Conservation (phyloP, 2,888 invertebrate species). For the Philhelius pedissequus region DNA sequence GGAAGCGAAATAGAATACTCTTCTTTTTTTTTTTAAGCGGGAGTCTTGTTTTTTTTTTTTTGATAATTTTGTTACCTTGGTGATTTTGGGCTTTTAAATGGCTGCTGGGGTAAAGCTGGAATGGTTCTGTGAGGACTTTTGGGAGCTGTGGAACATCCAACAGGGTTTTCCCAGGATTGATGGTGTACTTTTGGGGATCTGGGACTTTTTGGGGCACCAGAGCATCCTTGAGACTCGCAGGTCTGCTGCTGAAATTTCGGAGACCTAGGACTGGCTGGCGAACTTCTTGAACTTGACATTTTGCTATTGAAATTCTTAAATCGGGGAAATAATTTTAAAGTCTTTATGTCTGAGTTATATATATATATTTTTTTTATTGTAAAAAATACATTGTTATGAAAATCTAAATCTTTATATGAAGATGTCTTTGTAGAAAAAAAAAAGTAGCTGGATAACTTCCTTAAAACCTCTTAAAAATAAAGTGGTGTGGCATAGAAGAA, state of each 20-base stretch:
- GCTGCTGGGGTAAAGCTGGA: conserved; percentile 73
- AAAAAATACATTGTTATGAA: neutral
- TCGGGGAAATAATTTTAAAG: neutral
- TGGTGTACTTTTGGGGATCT: conserved; percentile 71
- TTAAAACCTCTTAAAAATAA: neutral
- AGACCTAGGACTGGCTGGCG: conserved; percentile 71
- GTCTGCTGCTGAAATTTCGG: conserved; percentile 71
- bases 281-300: conserved; percentile 69
- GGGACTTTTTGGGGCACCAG: conserved; percentile 62
- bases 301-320: conserved; percentile 42
- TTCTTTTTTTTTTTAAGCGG: neutral
- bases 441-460: neutral
- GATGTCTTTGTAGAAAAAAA: neutral
- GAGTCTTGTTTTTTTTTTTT: neutral
- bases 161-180: conserved; percentile 70
- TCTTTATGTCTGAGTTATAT: neutral
- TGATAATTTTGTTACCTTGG: conserved; percentile 75
- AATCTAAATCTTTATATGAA: neutral
- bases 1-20: neutral
- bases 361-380: neutral
- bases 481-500: neutral
- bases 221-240: conserved; percentile 69
- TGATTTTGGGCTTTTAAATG: conserved; percentile 75
- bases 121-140: conserved; percentile 59
- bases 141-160: conserved; percentile 32